These are phyloP conservation scores for Actinia tenebrosa DNA, from an alignment of 64 coral and sea anemone species.

Conservation along the genomic window DNA sequence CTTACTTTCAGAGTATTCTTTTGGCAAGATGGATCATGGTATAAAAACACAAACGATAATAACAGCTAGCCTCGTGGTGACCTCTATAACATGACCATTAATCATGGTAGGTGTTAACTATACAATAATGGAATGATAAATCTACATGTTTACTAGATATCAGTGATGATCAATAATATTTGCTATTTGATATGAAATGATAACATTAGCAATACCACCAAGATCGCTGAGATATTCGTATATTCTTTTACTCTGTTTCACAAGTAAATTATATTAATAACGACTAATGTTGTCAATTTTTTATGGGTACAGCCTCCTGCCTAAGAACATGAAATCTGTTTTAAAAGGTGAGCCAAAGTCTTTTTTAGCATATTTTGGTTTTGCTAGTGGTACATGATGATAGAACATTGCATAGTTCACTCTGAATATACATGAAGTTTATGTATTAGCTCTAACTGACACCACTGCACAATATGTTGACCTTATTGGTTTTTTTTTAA, in stretches of 20 bases:
- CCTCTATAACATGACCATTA: no score
- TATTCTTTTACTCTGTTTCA: no score
- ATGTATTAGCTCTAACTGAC: conserved; percentile 21
- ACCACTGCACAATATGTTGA: neutral
- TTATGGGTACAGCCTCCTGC: neutral
- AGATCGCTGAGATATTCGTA: conserved; percentile 26
- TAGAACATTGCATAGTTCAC: neutral
- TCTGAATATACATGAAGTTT: conserved; percentile 7
- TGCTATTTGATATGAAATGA: conserved; percentile 30
- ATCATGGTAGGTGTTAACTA: neutral
- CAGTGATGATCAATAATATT: neutral
- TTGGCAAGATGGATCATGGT: no score
- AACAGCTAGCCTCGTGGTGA: no score
- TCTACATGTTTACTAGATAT: no score
- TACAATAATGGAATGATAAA: neutral
- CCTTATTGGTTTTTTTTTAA: neutral
- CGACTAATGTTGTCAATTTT: neutral
- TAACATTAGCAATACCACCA: conserved; percentile 29
- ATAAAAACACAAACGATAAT: no score
- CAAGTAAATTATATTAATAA: neutral
- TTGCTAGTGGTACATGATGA: conserved; percentile 20
- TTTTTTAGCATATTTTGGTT: neutral
- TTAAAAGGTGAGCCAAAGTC: neutral
- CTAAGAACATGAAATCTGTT: no score
- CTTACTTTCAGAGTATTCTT: neutral